Conservation (phyloP, 2,113 vertebrate species). For the Pogonocichla stellata region DNA sequence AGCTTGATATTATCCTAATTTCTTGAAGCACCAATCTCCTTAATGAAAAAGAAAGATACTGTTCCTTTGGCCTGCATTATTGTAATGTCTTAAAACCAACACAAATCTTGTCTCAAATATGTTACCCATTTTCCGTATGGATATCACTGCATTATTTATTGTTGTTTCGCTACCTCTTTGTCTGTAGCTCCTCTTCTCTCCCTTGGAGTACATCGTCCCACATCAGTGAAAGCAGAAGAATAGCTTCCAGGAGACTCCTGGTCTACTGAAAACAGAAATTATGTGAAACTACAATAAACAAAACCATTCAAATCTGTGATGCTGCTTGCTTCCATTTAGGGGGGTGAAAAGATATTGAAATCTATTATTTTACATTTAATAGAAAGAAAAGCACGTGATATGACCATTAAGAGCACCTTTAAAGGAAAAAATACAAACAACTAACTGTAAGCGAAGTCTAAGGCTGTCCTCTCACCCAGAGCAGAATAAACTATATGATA, state of each 20-base stretch:
- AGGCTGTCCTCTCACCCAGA: not conserved
- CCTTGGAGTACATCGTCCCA: conserved; percentile 79
- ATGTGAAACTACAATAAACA: not conserved
- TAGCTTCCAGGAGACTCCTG: conserved; percentile 86
- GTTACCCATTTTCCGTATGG: not conserved
- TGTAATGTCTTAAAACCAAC: not conserved
- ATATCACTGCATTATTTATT: not conserved
- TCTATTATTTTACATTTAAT: not conserved
- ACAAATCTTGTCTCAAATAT: not conserved
- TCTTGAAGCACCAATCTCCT: not conserved
- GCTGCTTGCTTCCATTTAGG: not conserved
- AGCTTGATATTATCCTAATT: not conserved
- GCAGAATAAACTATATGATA: not conserved
- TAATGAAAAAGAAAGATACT: not conserved
- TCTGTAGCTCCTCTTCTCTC: conserved; percentile 86
- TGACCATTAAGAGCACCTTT: not conserved
- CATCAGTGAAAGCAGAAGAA: conserved; percentile 81
- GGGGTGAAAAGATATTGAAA: not conserved
- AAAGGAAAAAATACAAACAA: not conserved
- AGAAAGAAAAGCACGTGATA: not conserved
- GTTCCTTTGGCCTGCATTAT: not conserved
- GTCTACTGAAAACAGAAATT: conserved; percentile 79
- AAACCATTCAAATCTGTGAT: not conserved
- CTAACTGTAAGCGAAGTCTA: not conserved
- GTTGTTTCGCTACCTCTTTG: conserved; percentile 85